A percentile compares a stretch with the other conserved stretches of the same genome.
phyloP scores from a whole-genome alignment of 2,888 invertebrate species.

The Tridacna gigas region DNA sequence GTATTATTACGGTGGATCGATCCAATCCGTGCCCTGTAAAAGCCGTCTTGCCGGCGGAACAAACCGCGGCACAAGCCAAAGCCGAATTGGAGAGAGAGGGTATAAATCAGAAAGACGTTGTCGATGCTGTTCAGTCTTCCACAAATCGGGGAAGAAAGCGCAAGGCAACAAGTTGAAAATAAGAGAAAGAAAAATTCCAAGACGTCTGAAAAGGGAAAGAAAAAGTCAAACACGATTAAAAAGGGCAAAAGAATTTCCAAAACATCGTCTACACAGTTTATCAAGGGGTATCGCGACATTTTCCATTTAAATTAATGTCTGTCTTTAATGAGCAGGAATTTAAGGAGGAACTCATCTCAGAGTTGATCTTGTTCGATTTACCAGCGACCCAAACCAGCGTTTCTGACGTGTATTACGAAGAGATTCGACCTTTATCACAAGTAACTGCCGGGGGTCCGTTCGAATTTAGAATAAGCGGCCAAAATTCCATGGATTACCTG shows the following conservation, averaged over 20 bases:
- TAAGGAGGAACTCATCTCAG: conserved; percentile 28
- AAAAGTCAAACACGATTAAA: not conserved
- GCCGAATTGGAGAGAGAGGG: conserved; percentile 41
- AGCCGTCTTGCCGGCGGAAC: conserved; percentile 39
- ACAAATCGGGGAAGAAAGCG: conserved; percentile 6
- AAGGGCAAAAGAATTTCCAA: not conserved
- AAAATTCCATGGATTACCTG: conserved; percentile 54
- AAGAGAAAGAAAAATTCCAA: not conserved
- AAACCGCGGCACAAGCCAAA: conserved; percentile 36
- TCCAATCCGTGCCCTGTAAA: conserved; percentile 30
- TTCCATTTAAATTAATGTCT: conserved; percentile 34
- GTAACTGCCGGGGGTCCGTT: conserved; percentile 37
- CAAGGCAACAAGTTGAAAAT: not conserved
- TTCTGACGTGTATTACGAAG: conserved; percentile 45
- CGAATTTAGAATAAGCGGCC: conserved; percentile 47
- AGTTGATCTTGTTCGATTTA: conserved; percentile 44
- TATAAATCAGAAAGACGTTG: conserved; percentile 41
- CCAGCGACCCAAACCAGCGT: conserved; percentile 52
- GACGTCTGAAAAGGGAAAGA: conserved; percentile 15
- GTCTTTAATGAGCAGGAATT: conserved; percentile 37
- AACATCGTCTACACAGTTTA: not conserved
- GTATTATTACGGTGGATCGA: conserved; percentile 32
- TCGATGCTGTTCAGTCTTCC: conserved; percentile 18
- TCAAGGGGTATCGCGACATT: conserved; percentile 14
- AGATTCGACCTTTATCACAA: conserved; percentile 49